Percentiles rank a stretch among this genome's conserved stretches.
phyloP scores from a whole-genome alignment of 2,797 vertebrate genomes.

The Labeo calbasu region DNA sequence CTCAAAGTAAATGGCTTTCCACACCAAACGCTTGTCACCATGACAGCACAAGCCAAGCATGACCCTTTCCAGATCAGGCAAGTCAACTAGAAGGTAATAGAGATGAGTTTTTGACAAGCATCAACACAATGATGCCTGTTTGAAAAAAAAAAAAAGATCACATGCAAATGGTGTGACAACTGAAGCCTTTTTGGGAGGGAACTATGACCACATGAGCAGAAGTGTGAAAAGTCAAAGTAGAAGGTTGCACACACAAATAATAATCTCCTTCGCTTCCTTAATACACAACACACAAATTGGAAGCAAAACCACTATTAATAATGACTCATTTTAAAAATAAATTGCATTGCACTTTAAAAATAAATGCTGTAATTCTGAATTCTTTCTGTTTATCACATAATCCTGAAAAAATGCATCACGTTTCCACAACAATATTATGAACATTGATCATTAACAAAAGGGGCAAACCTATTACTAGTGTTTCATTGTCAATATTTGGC shows the following conservation, averaged over 20 bases:
- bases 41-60: constrained; percentile 85
- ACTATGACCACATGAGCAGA: constrained; percentile 64
- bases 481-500: not conserved
- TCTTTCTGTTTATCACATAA: not conserved
- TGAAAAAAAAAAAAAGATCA: constrained; percentile 30
- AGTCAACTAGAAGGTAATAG: constrained; percentile 70
- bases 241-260: not conserved
- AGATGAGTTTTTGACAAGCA: constrained; percentile 27
- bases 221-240: constrained; percentile 51
- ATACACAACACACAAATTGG: not conserved
- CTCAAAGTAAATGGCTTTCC: constrained; percentile 93
- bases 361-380: too few species aligned
- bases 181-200: not conserved
- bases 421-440: not conserved
- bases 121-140: not conserved
- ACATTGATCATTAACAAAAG: not conserved
- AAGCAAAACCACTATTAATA: not conserved
- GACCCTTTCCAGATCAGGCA: constrained; percentile 83
- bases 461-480: not conserved
- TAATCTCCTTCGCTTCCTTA: constrained; percentile 49
- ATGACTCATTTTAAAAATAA: not conserved
- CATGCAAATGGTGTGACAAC: constrained; percentile 23
- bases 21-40: constrained; percentile 77
- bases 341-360: not conserved
- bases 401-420: not conserved